A percentile compares a stretch with the other conserved stretches of the same genome.
Evolutionary conservation across 2,113 vertebrate species (phyloP).

Genomic region (Dasyurus viverrinus): DNA sequence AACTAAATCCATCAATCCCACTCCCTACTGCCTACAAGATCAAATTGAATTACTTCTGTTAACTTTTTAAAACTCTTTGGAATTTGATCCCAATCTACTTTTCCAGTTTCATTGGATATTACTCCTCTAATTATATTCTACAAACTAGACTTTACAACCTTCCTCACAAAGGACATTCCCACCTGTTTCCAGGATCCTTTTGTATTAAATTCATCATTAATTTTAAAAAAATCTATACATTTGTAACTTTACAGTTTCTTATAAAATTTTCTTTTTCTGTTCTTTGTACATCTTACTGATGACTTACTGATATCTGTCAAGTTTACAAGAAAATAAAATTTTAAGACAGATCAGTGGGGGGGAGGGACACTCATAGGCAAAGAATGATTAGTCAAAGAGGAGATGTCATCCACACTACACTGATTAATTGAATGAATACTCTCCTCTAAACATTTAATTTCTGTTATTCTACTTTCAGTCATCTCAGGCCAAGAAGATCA

Average conservation of each 20-base stretch:
- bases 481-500: conserved; percentile 7
- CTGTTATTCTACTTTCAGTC: not conserved
- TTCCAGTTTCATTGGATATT: not conserved
- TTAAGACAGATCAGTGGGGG: not conserved
- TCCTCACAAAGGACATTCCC: not conserved
- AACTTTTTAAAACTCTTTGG: not conserved
- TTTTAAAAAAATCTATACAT: not conserved
- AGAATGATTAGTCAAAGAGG: not conserved
- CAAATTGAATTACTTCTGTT: not conserved
- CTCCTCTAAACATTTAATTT: not conserved
- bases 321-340: not conserved
- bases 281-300: not conserved
- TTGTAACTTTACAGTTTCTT: not conserved
- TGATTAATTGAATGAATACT: not conserved
- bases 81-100: not conserved
- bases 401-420: not conserved
- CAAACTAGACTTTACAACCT: not conserved
- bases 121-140: not conserved
- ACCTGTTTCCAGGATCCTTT: not conserved
- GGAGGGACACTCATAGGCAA: not conserved
- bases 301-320: not conserved
- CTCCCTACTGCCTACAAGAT: not conserved
- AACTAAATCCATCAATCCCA: not conserved
- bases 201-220: not conserved
- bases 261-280: not conserved